Conservation (phyloP, 2,113 vertebrate species). For the Hippolais icterina region DNA sequence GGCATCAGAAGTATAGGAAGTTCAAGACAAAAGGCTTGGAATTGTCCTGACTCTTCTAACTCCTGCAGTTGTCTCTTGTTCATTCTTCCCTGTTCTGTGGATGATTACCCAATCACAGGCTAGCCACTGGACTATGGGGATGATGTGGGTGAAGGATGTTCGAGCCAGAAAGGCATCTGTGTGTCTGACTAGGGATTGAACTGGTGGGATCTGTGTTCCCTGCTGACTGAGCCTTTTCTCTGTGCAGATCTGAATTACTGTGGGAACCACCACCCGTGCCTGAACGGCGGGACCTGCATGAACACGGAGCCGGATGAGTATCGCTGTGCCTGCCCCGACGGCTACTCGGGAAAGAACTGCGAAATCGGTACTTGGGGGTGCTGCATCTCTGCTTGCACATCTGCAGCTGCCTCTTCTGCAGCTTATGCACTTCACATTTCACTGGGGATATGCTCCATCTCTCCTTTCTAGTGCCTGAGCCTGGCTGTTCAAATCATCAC, state of each 20-base stretch:
- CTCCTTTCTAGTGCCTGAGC: not conserved
- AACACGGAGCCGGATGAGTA: conserved; percentile 93
- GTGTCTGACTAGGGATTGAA: not conserved
- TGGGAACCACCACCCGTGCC: conserved; percentile 90
- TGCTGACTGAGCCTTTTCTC: not conserved
- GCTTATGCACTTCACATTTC: not conserved
- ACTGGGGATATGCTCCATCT: not conserved
- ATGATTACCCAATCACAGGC: not conserved
- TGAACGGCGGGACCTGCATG: conserved; percentile 91
- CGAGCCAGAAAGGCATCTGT: not conserved
- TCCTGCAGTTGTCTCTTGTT: not conserved
- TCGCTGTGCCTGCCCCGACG: conserved; percentile 87
- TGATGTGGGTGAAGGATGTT: not conserved
- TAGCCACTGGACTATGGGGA: not conserved
- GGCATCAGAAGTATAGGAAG: not conserved
- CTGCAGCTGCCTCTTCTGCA: not conserved
- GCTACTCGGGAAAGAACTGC: conserved; percentile 93
- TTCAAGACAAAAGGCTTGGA: not conserved
- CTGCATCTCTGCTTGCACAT: not conserved
- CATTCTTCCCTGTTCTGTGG: not conserved
- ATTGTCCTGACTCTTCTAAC: not conserved
- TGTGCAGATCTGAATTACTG: conserved; percentile 93
- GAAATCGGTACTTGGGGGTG: conserved; percentile 80
- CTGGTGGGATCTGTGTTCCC: not conserved
- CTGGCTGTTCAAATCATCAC: not conserved